Evolutionary conservation across 2,888 invertebrate genomes (phyloP).

Genomic region (Troides aeacus): DNA sequence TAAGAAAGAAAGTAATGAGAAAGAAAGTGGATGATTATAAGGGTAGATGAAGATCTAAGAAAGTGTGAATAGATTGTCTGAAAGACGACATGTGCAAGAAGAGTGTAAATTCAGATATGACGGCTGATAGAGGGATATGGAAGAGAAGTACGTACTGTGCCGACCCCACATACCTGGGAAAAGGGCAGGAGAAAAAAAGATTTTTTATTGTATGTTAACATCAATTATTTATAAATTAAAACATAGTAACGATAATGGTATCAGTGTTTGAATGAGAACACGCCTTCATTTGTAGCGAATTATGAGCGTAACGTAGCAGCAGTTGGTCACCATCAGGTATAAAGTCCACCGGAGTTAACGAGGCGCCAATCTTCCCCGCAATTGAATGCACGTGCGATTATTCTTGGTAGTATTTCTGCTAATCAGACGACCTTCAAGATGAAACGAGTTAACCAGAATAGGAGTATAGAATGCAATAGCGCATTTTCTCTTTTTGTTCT

Average conservation of each 20-base stretch:
- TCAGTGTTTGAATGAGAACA: not conserved
- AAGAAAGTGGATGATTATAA: too few species aligned
- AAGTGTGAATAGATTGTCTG: too few species aligned
- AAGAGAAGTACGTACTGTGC: too few species aligned
- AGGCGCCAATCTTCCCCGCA: conserved; percentile 17
- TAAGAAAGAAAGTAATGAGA: too few species aligned
- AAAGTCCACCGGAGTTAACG: conserved; percentile 17
- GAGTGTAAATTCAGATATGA: too few species aligned
- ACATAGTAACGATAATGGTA: not conserved
- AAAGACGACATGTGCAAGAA: too few species aligned
- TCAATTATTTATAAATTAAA: not conserved
- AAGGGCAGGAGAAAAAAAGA: too few species aligned
- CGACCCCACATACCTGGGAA: too few species aligned
- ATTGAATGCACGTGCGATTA: conserved; percentile 23
- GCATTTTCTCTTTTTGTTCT: not conserved
- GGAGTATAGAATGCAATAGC: not conserved
- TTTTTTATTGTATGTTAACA: not conserved
- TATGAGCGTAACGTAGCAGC: conserved; percentile 11
- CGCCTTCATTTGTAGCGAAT: conserved; percentile 21
- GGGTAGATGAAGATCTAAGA: too few species aligned
- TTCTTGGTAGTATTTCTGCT: conserved; percentile 3
- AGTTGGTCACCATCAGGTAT: conserved; percentile 17
- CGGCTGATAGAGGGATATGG: too few species aligned
- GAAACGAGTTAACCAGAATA: not conserved
- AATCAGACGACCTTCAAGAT: conserved; percentile 12